Conservation (phyloP, 2,888 invertebrate genomes). For the Watsonalla cultraria region DNA sequence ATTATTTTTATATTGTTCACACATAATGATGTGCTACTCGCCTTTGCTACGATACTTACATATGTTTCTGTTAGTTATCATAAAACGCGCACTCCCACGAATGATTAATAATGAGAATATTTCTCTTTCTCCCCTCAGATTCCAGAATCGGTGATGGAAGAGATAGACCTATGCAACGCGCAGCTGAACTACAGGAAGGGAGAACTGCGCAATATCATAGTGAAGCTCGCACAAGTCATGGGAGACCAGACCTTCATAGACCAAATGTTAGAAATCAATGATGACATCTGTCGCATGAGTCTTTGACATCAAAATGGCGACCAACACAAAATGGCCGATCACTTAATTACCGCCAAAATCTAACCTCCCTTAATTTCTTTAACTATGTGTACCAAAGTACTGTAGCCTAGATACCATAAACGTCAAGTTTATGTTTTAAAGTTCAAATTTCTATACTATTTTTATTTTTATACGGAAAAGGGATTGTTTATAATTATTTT, state of each 20-base stretch:
- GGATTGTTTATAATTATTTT: constrained; percentile 6
- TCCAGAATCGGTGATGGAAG: constrained; percentile 79
- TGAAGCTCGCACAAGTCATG: constrained; percentile 82
- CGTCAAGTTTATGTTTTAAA: not conserved
- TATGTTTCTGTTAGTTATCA: too few species aligned
- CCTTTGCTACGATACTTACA: too few species aligned
- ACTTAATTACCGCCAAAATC: constrained; percentile 34
- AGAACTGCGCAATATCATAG: constrained; percentile 81
- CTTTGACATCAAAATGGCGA: constrained; percentile 55
- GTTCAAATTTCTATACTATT: not conserved
- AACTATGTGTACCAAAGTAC: constrained; percentile 16
- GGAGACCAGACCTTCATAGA: constrained; percentile 85
- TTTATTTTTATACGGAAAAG: constrained; percentile 11
- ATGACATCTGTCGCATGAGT: constrained; percentile 87
- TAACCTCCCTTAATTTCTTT: constrained; percentile 15
- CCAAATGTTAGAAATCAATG: constrained; percentile 88
- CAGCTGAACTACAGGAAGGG: constrained; percentile 85
- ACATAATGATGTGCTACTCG: too few species aligned
- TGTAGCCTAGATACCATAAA: constrained; percentile 22
- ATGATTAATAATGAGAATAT: too few species aligned
- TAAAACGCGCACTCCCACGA: too few species aligned
- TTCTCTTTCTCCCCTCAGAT: too few species aligned
- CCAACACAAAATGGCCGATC: constrained; percentile 32
- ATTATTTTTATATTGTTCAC: too few species aligned
- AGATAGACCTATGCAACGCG: constrained; percentile 83